These are phyloP conservation scores for Caenorhabditis sp. DNA, from an alignment of 2,888 invertebrate genomes.

Conservation along the genomic window DNA sequence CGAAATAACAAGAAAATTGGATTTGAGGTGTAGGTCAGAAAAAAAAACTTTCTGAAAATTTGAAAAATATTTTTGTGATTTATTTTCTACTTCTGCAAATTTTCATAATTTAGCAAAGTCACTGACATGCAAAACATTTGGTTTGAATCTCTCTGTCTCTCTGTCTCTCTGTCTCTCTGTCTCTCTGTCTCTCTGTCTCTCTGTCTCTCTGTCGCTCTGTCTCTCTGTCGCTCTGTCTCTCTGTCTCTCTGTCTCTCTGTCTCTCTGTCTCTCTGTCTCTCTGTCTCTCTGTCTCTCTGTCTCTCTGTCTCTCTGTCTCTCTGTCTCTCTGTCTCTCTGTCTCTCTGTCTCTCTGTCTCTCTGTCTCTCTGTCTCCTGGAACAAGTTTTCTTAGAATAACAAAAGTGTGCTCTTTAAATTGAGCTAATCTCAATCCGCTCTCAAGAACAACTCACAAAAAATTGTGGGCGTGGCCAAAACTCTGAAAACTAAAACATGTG, in stretches of 20 bases:
- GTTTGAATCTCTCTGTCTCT: neutral
- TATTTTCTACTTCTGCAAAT: no score
- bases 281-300: slow-evolving; percentile 7
- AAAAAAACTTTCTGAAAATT: no score
- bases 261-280: slow-evolving; percentile 7
- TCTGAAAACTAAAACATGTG: no score
- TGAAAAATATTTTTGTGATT: no score
- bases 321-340: slow-evolving; percentile 3
- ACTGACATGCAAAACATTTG: no score
- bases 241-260: slow-evolving; percentile 6
- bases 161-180: slow-evolving; percentile 4
- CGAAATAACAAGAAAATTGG: neutral
- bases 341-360: slow-evolving; percentile 4
- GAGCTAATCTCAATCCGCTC: no score
- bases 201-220: slow-evolving; percentile 2
- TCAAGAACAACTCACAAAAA: no score
- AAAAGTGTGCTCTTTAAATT: neutral
- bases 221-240: slow-evolving; percentile 8
- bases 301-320: slow-evolving; percentile 5
- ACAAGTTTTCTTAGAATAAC: neutral
- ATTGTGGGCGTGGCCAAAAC: no score
- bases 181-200: slow-evolving; percentile 8
- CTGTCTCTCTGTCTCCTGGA: neutral
- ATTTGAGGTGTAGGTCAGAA: no score
- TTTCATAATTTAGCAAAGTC: no score